Conservation (phyloP, 2,797 vertebrate species). For the Iguana delicatissima region DNA sequence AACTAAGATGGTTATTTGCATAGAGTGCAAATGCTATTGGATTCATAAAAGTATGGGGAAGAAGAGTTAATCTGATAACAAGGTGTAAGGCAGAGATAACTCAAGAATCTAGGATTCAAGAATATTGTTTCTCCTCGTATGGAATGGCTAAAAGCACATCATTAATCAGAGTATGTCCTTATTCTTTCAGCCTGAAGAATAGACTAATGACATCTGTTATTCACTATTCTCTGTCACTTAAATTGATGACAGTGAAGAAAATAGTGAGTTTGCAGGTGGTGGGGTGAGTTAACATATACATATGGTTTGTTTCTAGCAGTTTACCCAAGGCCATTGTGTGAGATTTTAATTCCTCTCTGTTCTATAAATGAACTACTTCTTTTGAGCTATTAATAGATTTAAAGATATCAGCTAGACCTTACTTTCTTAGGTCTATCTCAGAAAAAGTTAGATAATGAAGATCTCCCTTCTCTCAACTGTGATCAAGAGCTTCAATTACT, state of each 20-base stretch:
- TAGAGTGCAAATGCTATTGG: background rate
- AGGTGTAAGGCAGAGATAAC: background rate
- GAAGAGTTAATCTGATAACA: background rate
- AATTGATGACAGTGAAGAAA: slow-evolving; percentile 16
- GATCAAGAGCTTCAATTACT: background rate
- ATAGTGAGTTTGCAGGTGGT: background rate
- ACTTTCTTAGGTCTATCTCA: background rate
- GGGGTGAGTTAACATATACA: background rate
- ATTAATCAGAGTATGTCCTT: slow-evolving; percentile 19
- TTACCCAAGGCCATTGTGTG: background rate
- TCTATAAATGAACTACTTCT: background rate
- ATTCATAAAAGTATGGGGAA: background rate
- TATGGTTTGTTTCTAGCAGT: background rate
- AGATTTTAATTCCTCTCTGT: background rate
- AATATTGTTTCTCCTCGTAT: background rate
- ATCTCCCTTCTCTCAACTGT: background rate
- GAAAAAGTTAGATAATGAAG: background rate
- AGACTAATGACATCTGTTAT: slow-evolving; percentile 51
- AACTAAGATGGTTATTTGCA: background rate
- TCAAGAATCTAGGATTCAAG: background rate
- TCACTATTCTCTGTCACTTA: slow-evolving; percentile 42
- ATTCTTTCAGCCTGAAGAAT: slow-evolving; percentile 1
- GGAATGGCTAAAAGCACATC: slow-evolving; percentile 8
- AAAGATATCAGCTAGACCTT: background rate
- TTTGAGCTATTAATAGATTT: background rate